These are phyloP conservation scores for Scolopax bukidnonensis DNA, from an alignment of 2,797 vertebrate genomes.

Conservation along the genomic window DNA sequence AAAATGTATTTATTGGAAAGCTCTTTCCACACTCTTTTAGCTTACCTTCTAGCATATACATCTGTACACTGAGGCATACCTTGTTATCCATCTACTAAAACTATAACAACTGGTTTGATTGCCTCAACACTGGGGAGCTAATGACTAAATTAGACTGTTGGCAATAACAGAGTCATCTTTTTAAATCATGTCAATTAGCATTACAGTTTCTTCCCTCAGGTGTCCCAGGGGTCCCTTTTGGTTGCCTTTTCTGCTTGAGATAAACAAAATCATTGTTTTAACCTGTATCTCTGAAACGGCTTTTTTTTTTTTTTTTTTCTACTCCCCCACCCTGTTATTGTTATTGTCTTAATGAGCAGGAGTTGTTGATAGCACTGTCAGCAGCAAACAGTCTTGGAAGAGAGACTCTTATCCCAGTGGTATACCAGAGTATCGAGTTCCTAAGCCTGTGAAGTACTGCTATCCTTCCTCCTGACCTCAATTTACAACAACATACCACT, in stretches of 20 bases:
- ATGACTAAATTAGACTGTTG: conserved; percentile 75
- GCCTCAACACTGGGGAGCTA: conserved; percentile 60
- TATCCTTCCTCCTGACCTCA: neutral
- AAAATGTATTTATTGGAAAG: conserved; percentile 54
- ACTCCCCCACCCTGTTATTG: neutral
- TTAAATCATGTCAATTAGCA: conserved; percentile 79
- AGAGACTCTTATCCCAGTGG: neutral
- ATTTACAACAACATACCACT: neutral
- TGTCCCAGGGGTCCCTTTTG: conserved; percentile 61
- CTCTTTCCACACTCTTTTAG: conserved; percentile 16
- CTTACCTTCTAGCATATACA: neutral
- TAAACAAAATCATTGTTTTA: conserved; percentile 73
- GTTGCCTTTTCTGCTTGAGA: conserved; percentile 70
- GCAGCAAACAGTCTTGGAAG: neutral
- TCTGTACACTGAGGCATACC: neutral
- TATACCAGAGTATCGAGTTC: neutral
- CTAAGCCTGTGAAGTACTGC: neutral
- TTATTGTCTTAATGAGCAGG: conserved; percentile 19
- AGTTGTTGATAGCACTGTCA: neutral
- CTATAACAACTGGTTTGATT: conserved; percentile 62
- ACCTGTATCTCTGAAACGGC: neutral
- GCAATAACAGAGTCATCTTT: conserved; percentile 71
- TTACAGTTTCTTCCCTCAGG: conserved; percentile 69
- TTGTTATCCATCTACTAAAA: conserved; percentile 56
- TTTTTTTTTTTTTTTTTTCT: neutral